Percentiles rank a stretch among this genome's conserved stretches.
These are phyloP conservation scores for Elmis aenea DNA, from an alignment of 2,888 invertebrate genomes.

Conservation along the genomic window DNA sequence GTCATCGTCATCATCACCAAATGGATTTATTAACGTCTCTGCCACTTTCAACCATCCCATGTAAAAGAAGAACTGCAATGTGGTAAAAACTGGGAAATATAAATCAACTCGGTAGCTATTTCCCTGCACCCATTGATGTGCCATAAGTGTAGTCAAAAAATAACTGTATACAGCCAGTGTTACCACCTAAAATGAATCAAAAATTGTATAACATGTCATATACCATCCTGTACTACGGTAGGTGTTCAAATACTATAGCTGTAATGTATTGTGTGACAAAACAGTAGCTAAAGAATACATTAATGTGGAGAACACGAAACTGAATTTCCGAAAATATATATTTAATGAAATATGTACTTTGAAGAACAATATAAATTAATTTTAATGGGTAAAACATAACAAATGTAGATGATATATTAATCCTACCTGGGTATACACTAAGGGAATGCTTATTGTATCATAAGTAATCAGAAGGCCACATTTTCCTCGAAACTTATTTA, in stretches of 20 bases:
- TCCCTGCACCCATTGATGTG: conserved; percentile 76
- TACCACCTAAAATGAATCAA: conserved; percentile 63
- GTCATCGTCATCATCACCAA: conserved; percentile 88
- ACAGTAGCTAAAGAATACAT: no score
- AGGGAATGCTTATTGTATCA: conserved; percentile 73
- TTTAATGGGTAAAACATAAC: no score
- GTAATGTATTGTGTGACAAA: no score
- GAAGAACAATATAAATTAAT: no score
- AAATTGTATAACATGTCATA: no score
- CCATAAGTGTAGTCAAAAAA: conserved; percentile 83
- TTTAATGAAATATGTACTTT: no score
- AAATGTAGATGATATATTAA: neutral
- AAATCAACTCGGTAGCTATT: conserved; percentile 67
- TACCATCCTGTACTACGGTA: neutral
- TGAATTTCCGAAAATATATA: no score
- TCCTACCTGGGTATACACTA: conserved; percentile 74
- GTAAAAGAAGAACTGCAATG: conserved; percentile 81
- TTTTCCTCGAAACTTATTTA: conserved; percentile 78
- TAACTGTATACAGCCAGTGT: conserved; percentile 90
- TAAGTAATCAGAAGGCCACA: conserved; percentile 72
- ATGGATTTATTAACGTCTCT: conserved; percentile 85
- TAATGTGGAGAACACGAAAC: no score
- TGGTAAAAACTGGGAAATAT: conserved; percentile 86
- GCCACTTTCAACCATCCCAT: conserved; percentile 92
- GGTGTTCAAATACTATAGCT: neutral